phyloP scores from a whole-genome alignment of 2,797 vertebrate species.

The Schizopygopsis pylzovi region DNA sequence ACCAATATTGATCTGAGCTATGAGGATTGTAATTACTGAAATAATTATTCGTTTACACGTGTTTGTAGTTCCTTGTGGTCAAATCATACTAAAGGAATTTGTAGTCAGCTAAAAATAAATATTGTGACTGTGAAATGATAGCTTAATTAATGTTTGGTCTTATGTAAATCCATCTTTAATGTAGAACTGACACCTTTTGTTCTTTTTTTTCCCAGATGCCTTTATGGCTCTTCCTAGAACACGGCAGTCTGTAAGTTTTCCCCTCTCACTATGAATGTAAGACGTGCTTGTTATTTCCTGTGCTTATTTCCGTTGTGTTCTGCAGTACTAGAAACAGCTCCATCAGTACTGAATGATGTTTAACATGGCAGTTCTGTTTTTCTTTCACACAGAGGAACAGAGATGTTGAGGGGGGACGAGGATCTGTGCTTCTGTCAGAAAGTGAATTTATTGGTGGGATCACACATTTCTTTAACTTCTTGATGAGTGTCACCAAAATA shows the following conservation, averaged over 20 bases:
- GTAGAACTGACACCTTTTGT: neutral
- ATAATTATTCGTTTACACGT: neutral
- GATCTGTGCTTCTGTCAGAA: slow-evolving; percentile 85
- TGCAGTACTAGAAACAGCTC: neutral
- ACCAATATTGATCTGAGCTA: neutral
- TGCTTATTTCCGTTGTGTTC: neutral
- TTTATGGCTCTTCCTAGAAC: slow-evolving; percentile 1
- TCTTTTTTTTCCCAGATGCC: slow-evolving; percentile 8
- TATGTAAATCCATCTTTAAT: neutral
- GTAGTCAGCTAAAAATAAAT: neutral
- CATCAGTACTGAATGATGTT: neutral
- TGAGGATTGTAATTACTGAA: neutral
- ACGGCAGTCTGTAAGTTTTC: slow-evolving; percentile 25
- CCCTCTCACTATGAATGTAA: neutral
- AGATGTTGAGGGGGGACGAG: slow-evolving; percentile 45
- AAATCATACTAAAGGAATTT: neutral
- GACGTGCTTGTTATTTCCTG: neutral
- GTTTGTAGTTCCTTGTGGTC: neutral
- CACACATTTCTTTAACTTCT: neutral
- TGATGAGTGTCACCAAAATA: neutral
- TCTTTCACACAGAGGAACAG: slow-evolving; percentile 1
- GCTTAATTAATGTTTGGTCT: neutral
- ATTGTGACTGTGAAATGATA: neutral
- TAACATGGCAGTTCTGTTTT: neutral
- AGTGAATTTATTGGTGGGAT: slow-evolving; percentile 90